Evolutionary conservation across 2,888 invertebrate genomes (phyloP).

Genomic region (Leucoma salicis): DNA sequence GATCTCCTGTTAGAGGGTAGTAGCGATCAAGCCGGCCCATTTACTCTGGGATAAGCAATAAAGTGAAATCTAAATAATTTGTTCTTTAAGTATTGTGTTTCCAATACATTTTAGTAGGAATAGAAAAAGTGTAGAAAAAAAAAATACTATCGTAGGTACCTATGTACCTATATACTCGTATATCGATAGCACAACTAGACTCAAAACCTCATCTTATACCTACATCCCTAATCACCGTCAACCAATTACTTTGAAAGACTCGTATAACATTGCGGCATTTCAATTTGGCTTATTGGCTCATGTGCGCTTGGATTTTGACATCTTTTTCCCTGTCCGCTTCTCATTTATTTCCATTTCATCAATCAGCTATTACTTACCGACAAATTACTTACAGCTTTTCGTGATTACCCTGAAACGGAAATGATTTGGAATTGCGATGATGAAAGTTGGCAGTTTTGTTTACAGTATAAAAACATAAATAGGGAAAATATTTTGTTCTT

Average conservation of each 20-base stretch:
- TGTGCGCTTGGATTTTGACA: conserved; percentile 73
- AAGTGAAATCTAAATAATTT: too few relatives aligned
- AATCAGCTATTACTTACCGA: conserved; percentile 53
- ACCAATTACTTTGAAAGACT: conserved; percentile 77
- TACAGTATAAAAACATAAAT: too few relatives aligned
- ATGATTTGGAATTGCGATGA: conserved; percentile 9
- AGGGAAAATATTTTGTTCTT: too few relatives aligned
- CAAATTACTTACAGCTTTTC: conserved; percentile 40
- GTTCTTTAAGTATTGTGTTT: too few relatives aligned
- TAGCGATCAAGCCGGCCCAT: too few relatives aligned
- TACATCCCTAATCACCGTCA: conserved; percentile 60
- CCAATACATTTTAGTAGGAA: too few relatives aligned
- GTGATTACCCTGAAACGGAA: conserved; percentile 12
- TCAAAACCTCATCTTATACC: background rate
- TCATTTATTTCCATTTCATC: conserved; percentile 68
- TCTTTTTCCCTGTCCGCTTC: conserved; percentile 64
- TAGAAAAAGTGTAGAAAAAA: too few relatives aligned
- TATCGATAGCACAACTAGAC: conserved; percentile 12
- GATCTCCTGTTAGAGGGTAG: too few relatives aligned
- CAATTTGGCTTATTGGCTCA: conserved; percentile 78
- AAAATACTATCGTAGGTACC: too few relatives aligned
- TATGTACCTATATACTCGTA: background rate
- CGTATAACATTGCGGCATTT: conserved; percentile 67
- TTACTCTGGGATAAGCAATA: too few relatives aligned
- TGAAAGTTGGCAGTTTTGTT: too few relatives aligned